A percentile compares a stretch with the other conserved stretches of the same genome.
Evolutionary conservation across 2,888 invertebrate genomes (phyloP).

Genomic region (Craniophora ligustri): DNA sequence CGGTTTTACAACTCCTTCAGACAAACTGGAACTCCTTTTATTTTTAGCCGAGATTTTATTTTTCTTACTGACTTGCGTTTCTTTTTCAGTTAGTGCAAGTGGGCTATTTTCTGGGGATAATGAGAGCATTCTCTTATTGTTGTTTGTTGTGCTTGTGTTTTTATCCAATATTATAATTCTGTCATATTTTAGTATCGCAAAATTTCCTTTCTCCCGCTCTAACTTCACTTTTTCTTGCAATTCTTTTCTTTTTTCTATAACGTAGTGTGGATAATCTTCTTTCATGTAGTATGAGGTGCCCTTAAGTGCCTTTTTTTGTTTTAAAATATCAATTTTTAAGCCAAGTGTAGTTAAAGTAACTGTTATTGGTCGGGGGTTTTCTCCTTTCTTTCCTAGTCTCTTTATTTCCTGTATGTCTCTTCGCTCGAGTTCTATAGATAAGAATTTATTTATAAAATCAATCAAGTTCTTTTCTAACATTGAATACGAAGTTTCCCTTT

Average conservation of each 20-base stretch:
- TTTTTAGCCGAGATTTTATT: background rate
- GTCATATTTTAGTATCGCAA: no score
- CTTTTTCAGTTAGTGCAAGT: background rate
- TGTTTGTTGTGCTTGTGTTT: background rate
- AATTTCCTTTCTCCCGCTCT: background rate
- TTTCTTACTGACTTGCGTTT: background rate
- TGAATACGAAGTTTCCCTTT: background rate
- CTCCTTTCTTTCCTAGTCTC: background rate
- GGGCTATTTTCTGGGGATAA: background rate
- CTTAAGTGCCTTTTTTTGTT: background rate
- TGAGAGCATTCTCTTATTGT: no score
- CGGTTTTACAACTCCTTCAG: background rate
- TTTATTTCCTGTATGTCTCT: background rate
- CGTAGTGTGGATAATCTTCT: background rate
- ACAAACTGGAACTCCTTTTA: background rate
- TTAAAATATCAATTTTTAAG: background rate
- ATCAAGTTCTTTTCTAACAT: background rate
- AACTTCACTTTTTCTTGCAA: background rate
- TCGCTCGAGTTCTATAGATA: background rate
- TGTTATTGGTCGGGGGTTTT: background rate
- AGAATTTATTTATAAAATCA: background rate
- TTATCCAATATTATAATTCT: background rate
- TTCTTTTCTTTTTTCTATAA: conserved; percentile 1
- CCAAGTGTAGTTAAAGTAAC: background rate
- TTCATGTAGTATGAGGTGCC: background rate